Evolutionary conservation across 2,113 vertebrate genomes (phyloP), one percentile per base, ranked within the genome.

Genomic region (Anas platyrhynchos): DNA sequence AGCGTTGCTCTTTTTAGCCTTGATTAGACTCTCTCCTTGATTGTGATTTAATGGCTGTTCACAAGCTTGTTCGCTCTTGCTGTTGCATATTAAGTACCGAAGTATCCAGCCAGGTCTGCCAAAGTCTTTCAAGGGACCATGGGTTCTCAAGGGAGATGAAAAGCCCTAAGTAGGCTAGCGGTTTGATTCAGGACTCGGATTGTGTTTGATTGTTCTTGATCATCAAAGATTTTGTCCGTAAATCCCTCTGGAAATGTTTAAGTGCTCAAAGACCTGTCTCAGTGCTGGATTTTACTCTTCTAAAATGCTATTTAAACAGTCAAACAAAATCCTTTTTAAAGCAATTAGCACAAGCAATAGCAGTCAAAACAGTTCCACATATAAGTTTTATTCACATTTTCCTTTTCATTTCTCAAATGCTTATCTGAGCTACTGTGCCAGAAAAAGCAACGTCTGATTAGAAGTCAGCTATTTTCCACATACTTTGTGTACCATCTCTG

Each of bases 1-100:
- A 75, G 55, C 34, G 93, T 89, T 85, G 88, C 79, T 88, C 86
- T 96, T 92, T 88, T 87, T 88, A 91, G 94, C 46, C 79, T 75
- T 65, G 88, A 83, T 93, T 83, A 78, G 63, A 20, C 79, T 72
- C 93, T 65, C 11, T 82, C 73, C 91, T 91, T 88, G 94, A 77
- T 96, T 55, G 66, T 86, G 93, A 80, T 95, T 96, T 96, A 63
- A 86, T 92, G 92, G 46, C 94, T 72, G 83, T 73, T 97, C 96
- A 95, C 92, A 96, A 96, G 96, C 96, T 94, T 96, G 95, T 95
- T 96, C 72, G 18, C 95, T 74, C 89, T 95, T 25, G 59, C 93
- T 72, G 46, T 82, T 95, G 97, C 97, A 95, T 97, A 82, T 73
- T 93, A 96, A 97, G 93, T 86, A 83, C 82, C 54, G 41, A 32